A percentile compares a stretch with the other conserved stretches of the same genome.
These are phyloP conservation scores for Eupeodes luniger DNA, from an alignment of 2,888 invertebrate species.

Conservation along the genomic window DNA sequence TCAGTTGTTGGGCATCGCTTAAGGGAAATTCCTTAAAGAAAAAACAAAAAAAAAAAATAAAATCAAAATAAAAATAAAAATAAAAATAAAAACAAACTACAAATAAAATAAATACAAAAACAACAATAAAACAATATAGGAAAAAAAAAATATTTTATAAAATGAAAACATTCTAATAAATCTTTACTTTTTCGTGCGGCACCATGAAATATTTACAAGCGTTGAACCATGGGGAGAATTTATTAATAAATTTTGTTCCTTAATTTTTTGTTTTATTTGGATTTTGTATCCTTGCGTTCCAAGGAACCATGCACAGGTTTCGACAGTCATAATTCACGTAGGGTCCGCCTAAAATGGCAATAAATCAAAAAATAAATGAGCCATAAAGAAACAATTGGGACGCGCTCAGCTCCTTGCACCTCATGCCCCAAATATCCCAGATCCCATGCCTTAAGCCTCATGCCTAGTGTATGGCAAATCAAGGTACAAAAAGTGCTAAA, in stretches of 20 bases:
- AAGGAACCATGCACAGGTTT: slow-evolving; percentile 61
- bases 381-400: slow-evolving; percentile 75
- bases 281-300: slow-evolving; percentile 24
- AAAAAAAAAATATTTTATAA: slow-evolving; percentile 54
- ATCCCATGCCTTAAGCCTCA: not conserved
- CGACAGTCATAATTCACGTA: slow-evolving; percentile 71
- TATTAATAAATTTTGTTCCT: slow-evolving; percentile 64
- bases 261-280: not conserved
- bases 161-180: slow-evolving; percentile 74
- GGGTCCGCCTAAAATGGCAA: slow-evolving; percentile 72
- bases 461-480: slow-evolving; percentile 36
- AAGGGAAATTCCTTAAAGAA: too few relatives aligned
- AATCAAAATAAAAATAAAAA: slow-evolving; percentile 3
- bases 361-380: slow-evolving; percentile 76
- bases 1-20: not conserved
- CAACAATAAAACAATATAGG: not conserved
- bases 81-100: not conserved
- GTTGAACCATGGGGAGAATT: slow-evolving; percentile 69
- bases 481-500: slow-evolving; percentile 60
- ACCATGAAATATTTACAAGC: slow-evolving; percentile 69
- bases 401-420: slow-evolving; percentile 16
- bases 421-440: too few relatives aligned
- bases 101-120: slow-evolving; percentile 13
- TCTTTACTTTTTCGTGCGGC: slow-evolving; percentile 54
- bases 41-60: not conserved